Conservation (phyloP, 2,797 vertebrate species). For the Brachyrhaphis roseni region DNA sequence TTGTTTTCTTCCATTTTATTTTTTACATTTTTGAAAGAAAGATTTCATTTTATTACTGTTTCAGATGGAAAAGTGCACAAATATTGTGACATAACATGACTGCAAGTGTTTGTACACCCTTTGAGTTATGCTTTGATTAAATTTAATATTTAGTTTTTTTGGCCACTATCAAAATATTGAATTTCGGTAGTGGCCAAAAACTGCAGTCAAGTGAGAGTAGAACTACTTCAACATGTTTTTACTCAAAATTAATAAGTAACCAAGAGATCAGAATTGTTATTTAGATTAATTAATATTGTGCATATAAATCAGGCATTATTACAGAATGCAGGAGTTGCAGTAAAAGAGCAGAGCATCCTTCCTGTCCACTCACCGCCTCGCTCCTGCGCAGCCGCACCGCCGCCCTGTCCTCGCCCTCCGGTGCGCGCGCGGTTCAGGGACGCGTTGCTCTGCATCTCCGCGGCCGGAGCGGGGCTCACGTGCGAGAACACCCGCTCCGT, state of each 20-base stretch:
- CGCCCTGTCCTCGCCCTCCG: slow-evolving; percentile 85
- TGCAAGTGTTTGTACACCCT: too few relatives aligned
- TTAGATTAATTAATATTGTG: neutral
- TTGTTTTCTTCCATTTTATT: too few relatives aligned
- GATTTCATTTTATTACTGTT: neutral
- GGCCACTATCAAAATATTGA: too few relatives aligned
- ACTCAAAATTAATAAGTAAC: too few relatives aligned
- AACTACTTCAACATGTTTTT: too few relatives aligned
- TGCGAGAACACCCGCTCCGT: slow-evolving; percentile 91
- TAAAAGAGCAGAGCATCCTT: slow-evolving; percentile 22
- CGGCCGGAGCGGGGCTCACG: slow-evolving; percentile 74
- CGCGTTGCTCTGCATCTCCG: slow-evolving; percentile 84
- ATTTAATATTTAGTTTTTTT: too few relatives aligned
- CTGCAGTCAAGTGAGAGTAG: too few relatives aligned
- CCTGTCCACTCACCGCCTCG: slow-evolving; percentile 84
- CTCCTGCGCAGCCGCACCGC: slow-evolving; percentile 71
- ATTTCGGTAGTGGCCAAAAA: too few relatives aligned
- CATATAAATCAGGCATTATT: neutral
- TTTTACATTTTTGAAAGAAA: too few relatives aligned
- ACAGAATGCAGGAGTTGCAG: neutral
- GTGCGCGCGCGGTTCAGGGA: slow-evolving; percentile 91
- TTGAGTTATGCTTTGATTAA: too few relatives aligned
- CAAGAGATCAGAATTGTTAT: too few relatives aligned
- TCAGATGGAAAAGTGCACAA: neutral
- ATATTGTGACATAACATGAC: too few relatives aligned